Conservation (phyloP, 2,113 vertebrate genomes). For the Archilochus colubris region DNA sequence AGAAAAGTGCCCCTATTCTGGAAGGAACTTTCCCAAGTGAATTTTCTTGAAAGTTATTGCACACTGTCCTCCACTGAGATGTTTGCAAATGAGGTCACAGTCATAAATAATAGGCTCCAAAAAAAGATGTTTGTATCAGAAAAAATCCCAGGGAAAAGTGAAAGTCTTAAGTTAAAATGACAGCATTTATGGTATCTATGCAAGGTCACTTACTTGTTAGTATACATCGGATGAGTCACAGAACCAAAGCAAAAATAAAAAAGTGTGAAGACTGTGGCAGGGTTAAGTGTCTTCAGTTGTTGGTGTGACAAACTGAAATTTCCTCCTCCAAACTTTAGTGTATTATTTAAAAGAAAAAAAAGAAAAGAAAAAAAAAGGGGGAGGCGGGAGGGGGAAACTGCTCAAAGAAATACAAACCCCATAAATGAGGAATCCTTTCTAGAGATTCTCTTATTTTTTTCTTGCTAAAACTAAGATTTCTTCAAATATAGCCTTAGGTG, state of each 20-base stretch:
- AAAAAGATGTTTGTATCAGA: not conserved
- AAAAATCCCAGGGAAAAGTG: not conserved
- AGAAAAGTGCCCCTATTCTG: not conserved
- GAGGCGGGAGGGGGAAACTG: rapidly evolving
- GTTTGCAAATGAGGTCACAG: not conserved
- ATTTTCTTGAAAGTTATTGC: not conserved
- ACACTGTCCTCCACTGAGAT: not conserved
- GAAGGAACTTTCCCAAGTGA: not conserved
- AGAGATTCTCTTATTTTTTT: not conserved
- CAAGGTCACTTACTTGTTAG: not conserved
- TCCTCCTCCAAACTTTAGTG: not conserved
- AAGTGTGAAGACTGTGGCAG: not conserved
- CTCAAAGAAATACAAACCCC: not conserved
- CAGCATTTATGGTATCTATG: not conserved
- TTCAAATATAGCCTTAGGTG: constrained; percentile 10
- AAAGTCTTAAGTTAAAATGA: not conserved
- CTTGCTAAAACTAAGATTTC: not conserved
- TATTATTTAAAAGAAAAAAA: not conserved
- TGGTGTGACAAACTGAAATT: not conserved
- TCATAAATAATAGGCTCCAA: not conserved
- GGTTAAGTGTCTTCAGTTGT: not conserved
- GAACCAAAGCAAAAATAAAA: not conserved
- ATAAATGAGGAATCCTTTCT: not conserved
- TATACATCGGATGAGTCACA: not conserved
- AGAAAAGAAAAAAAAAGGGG: not conserved